Percentiles rank a stretch among this genome's conserved stretches.
These are phyloP conservation scores for Thalassarche chlororhynchos DNA, from an alignment of 2,113 vertebrate species.

Conservation along the genomic window DNA sequence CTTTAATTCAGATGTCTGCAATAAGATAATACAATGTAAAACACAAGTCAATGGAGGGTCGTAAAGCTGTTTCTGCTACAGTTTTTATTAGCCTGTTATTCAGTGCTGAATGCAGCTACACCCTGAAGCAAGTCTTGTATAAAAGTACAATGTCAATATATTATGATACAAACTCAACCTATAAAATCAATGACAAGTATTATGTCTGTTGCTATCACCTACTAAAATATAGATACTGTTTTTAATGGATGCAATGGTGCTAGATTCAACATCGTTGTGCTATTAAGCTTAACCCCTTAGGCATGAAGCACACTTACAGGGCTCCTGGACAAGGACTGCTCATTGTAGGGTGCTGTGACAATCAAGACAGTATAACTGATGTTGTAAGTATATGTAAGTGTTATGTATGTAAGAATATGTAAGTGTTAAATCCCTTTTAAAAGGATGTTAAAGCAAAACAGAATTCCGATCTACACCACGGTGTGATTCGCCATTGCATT, in stretches of 20 bases:
- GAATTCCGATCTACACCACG: background rate
- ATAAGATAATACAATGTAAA: conserved; percentile 81
- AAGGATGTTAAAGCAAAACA: background rate
- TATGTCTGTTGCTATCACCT: conserved; percentile 67
- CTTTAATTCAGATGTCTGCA: conserved; percentile 81
- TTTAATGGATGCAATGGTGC: conserved; percentile 47
- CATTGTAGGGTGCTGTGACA: background rate
- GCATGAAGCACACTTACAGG: background rate
- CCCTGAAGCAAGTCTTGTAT: conserved; percentile 74
- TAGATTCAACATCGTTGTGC: background rate
- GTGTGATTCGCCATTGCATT: background rate
- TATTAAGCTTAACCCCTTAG: conserved; percentile 53
- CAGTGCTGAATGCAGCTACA: conserved; percentile 66
- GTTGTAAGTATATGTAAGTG: background rate
- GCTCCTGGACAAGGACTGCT: background rate
- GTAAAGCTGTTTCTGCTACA: conserved; percentile 77
- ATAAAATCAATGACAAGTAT: conserved; percentile 78
- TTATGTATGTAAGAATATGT: background rate
- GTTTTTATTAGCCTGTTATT: conserved; percentile 82
- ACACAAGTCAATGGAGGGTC: conserved; percentile 77
- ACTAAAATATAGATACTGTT: conserved; percentile 71
- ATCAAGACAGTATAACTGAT: background rate
- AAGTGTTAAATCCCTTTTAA: background rate
- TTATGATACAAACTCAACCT: conserved; percentile 77
- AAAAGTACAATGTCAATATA: conserved; percentile 75